phyloP scores from a whole-genome alignment of 2,888 invertebrate genomes.

The Galerucella calmariensis region DNA sequence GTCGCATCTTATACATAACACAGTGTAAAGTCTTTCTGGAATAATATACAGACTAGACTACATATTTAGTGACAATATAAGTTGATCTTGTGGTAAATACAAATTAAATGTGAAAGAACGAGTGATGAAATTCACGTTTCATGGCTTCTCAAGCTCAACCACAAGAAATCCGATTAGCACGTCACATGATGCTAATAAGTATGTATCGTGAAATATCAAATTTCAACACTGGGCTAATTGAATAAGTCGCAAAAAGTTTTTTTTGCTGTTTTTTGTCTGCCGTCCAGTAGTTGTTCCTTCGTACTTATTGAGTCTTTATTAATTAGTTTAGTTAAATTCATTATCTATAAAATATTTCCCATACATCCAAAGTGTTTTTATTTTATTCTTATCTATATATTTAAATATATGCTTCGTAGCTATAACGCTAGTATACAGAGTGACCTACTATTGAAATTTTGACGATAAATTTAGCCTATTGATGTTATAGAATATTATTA shows the following conservation, averaged over 20 bases:
- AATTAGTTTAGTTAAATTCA: background rate
- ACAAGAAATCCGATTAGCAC: slow-evolving; percentile 35
- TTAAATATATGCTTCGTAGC: too few relatives aligned
- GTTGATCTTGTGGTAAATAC: background rate
- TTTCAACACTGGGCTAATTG: slow-evolving; percentile 25
- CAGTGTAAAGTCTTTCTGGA: too few relatives aligned
- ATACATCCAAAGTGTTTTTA: too few relatives aligned
- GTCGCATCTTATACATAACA: too few relatives aligned
- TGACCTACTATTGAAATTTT: too few relatives aligned
- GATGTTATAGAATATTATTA: too few relatives aligned
- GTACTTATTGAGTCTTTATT: background rate
- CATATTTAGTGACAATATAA: background rate
- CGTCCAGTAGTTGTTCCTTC: background rate
- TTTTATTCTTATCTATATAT: too few relatives aligned
- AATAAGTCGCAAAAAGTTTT: slow-evolving; percentile 10
- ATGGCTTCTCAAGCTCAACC: slow-evolving; percentile 34
- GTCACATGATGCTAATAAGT: slow-evolving; percentile 25
- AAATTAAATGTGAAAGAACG: slow-evolving; percentile 17
- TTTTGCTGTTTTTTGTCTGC: background rate
- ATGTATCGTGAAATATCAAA: slow-evolving; percentile 22
- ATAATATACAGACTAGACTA: too few relatives aligned
- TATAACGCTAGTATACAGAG: too few relatives aligned
- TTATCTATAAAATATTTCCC: background rate
- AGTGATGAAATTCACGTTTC: slow-evolving; percentile 3
- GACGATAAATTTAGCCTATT: too few relatives aligned